Evolutionary conservation across 2,113 vertebrate species (phyloP), one percentile per base, ranked within the genome.

Genomic region (Oryzias celebensis): DNA sequence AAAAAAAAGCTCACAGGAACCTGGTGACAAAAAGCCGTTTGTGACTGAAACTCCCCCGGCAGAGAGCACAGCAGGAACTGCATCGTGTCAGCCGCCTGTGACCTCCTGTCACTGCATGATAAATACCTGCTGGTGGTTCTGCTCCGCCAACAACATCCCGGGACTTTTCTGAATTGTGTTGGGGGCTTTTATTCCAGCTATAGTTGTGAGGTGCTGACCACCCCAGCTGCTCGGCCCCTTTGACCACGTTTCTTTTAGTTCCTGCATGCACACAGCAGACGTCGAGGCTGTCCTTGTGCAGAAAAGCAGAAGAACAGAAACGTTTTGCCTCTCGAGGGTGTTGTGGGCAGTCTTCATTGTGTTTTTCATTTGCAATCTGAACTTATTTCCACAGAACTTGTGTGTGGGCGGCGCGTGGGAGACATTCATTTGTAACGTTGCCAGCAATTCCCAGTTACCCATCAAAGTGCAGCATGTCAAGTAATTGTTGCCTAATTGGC

Each of bases 241-340:
- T 90, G 90, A 86, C 92, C 93, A 64, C 83, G 89, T 23, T 74
- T 89, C 7, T 90, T 88, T 57, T 60, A 81, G 73, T 93, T 92
- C 90, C 86, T 86, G 83, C 77, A 84, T 91, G 92, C 92, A 91
- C 83, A 87, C 77, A 84, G 82, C 93, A 95, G 93, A 94, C 82
- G 78, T 77, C 4, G 2, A 31, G 62, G 54, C 28, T 48, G 61
- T 61, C 58, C 55, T 59, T 43, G 58, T 28, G 56, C 62, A 82
- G 75, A 63, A 75, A 69, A 84, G 92, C 90, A 92, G 45, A 47
- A 47, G n/a, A n/a, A 78, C 53, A 61, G 86, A 89, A 91, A 86
- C 70, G 65, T 90, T 87, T 83, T 66, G 80, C 73, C 86, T 78
- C 89, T 88, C 81, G 84, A 81, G 92, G 88, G 87, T 85, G 83